Base-by-base conservation (phyloP, 2,113 vertebrate genomes). In the Taxidea taxus region DNA sequence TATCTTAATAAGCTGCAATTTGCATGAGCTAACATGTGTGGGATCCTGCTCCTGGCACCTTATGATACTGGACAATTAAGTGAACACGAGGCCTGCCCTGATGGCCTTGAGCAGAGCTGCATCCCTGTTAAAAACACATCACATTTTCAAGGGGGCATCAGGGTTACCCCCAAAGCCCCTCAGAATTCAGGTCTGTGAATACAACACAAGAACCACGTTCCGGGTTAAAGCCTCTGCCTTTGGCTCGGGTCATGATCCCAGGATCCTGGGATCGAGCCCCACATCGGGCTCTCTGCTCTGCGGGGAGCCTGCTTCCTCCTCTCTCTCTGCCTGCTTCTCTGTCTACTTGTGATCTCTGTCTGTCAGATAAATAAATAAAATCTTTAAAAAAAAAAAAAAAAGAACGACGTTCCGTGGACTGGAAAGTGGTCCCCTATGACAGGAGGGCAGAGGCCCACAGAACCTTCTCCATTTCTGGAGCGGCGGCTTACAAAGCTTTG, bases 401-500 rank as follows among this genome's bases (percentile, higher is more conserved):
- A 18, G 29, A 27, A 14, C 37, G 7, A 31, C 13, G 27, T 13
- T 54, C 80, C 25, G 4, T 37, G 20, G 31, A 21, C 27, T 21
- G 51, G 10, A 81, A 74, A 6, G 11, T 6, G 21, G 27, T 70
- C n/a, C 39, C 31, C 20, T 27, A 34, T 10, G 81, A 56, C 68
- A 16, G 34, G 60, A 58, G 13, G 12, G 27, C 34, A 29, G 81
- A 51, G 14, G 6, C 31, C 72, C n/a, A 34, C 4, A 87, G 82
- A 51, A 14, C 2, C 12, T 2, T 31, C 47, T 39, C 3, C n/a
- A 16, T 39, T 78, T 56, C 18, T 80, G 68, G 49, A 37, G 15
- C 0, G 1, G 1, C 0, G 9, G 7, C 20, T 60, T 29, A 31
- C 11, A 13, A 12, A 74, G n/a, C 21, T n/a, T n/a, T 34, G 74